Conservation (phyloP, 2,113 vertebrate species). For the Cettia cetti region DNA sequence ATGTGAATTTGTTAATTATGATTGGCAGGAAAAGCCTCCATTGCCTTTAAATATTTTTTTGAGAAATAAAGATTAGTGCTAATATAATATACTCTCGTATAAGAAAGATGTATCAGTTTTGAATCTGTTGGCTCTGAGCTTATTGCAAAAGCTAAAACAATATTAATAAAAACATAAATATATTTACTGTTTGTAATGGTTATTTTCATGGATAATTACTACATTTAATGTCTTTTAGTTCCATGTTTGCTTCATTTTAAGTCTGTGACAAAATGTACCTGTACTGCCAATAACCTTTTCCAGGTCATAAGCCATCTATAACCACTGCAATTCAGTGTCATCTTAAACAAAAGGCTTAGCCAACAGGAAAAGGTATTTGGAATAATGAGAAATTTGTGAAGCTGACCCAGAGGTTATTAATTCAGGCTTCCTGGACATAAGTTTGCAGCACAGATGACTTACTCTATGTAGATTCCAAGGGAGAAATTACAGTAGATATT, state of each 20-base stretch:
- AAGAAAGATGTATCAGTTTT: background rate
- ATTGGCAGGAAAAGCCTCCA: background rate
- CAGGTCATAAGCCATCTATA: background rate
- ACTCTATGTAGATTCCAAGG: background rate
- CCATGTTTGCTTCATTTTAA: conserved; percentile 57
- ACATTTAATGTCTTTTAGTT: conserved; percentile 38
- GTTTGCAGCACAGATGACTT: conserved; percentile 2
- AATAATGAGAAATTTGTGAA: conserved; percentile 15
- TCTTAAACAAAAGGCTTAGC: conserved; percentile 1
- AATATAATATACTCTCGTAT: background rate
- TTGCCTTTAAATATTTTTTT: background rate
- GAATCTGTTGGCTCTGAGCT: background rate
- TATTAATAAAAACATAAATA: background rate
- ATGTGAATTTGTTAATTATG: background rate
- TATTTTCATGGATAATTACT: conserved; percentile 63
- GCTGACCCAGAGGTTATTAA: conserved; percentile 34
- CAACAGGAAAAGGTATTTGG: conserved; percentile 1
- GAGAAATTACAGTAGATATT: background rate
- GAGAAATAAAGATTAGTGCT: background rate
- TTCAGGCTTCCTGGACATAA: background rate
- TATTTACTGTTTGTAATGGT: conserved; percentile 43
- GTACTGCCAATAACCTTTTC: conserved; percentile 36
- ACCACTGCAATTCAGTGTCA: background rate
- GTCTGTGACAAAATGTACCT: conserved; percentile 38
- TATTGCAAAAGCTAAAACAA: background rate